Conservation (phyloP, 30 jellyfish, hydroid and myxozoan species). For the Catostylus mosaicus region DNA sequence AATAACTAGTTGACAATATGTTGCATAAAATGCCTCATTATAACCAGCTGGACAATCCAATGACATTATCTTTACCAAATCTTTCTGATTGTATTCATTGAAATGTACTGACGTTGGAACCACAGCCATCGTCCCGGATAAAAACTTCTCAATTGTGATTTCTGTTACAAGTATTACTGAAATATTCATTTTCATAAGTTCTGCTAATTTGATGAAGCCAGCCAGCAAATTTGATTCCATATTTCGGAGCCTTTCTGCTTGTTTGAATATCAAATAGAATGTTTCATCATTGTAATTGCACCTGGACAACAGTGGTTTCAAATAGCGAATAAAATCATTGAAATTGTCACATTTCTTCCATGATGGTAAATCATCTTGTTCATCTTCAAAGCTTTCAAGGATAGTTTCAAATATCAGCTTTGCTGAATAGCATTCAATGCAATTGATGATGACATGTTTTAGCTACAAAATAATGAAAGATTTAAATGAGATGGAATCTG, state of each 20-base stretch:
- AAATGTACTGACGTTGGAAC: constrained; percentile 65
- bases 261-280: constrained; percentile 57
- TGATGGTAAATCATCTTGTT: background rate
- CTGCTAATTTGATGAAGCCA: constrained; percentile 63
- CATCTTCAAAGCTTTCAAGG: constrained; percentile 1
- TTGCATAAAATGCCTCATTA: constrained; percentile 45
- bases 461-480: constrained; percentile 32
- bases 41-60: constrained; percentile 70
- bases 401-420: constrained; percentile 58
- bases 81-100: constrained; percentile 60
- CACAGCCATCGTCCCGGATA: constrained; percentile 48
- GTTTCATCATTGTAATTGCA: background rate
- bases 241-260: constrained; percentile 83
- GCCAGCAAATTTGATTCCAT: constrained; percentile 79
- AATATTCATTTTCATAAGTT: constrained; percentile 42
- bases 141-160: constrained; percentile 71
- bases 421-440: constrained; percentile 72
- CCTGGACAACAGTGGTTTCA: constrained; percentile 8
- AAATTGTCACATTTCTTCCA: constrained; percentile 64
- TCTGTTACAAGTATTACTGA: constrained; percentile 73
- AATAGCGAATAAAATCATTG: constrained; percentile 73
- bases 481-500: no score
- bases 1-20: constrained; percentile 65
- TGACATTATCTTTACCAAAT: constrained; percentile 66
- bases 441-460: constrained; percentile 50